A percentile compares a stretch with the other conserved stretches of the same genome.
Conservation (phyloP, 2,888 invertebrate species). For the Mythimna lalbum region DNA sequence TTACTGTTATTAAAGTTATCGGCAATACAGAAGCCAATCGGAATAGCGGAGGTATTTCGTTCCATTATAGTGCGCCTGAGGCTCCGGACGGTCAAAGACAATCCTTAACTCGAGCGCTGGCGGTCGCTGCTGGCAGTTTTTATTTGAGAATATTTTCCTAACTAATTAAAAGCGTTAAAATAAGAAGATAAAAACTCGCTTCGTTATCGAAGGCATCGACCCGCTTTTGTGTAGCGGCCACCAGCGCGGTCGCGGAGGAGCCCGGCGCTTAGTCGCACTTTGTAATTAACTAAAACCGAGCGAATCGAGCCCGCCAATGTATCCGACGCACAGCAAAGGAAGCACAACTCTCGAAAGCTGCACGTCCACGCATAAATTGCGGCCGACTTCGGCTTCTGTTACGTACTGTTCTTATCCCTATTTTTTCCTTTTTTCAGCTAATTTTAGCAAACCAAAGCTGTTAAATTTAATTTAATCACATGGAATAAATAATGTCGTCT, state of each 20-base stretch:
- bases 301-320: conserved; percentile 71
- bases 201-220: conserved; percentile 90
- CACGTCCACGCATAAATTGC: conserved; percentile 75
- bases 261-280: conserved; percentile 81
- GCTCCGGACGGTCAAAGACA: conserved; percentile 83
- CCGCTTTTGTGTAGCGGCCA: conserved; percentile 89
- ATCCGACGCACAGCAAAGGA: conserved; percentile 78
- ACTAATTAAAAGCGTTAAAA: conserved; percentile 91
- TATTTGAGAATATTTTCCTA: conserved; percentile 90
- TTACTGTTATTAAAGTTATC: conserved; percentile 82
- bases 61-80: conserved; percentile 82
- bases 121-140: conserved; percentile 83
- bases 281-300: conserved; percentile 88
- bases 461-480: conserved; percentile 20
- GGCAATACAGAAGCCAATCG: conserved; percentile 85
- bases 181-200: conserved; percentile 88
- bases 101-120: conserved; percentile 79
- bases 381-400: conserved; percentile 61
- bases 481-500: not conserved
- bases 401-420: conserved; percentile 58
- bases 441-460: conserved; percentile 43
- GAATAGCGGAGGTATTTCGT: conserved; percentile 79
- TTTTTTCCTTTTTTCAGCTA: conserved; percentile 50
- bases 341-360: conserved; percentile 78
- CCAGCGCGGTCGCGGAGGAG: conserved; percentile 74